Base-by-base conservation (phyloP, 2,797 vertebrate genomes). In the Notolabrus celidotus region DNA sequence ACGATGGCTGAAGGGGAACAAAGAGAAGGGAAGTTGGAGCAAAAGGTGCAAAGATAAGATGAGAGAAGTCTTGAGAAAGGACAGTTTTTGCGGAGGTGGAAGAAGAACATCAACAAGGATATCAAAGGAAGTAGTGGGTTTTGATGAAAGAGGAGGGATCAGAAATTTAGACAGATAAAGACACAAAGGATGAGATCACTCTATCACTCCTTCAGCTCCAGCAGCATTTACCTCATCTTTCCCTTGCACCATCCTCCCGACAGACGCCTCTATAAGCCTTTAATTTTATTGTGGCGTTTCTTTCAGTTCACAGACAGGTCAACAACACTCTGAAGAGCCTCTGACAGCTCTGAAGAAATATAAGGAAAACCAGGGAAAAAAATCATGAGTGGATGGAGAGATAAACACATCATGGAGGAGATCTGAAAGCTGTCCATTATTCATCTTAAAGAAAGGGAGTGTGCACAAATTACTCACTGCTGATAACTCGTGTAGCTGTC, bases 11-110 rank as follows among this genome's bases (percentile, higher is more conserved):
- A 25, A 53, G 39, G 23, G 33, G 46, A 12, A 25, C n/a, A 39
- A 57, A 65, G 42, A 47, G 61, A 74, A 25, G 65, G 66, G 56
- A 66, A 64, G 65, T 55, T 15, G 5, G 52, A 45, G 22, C 27
- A n/a, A 31, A 74, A 70, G 46, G 61, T 55, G 42, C 53, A 29
- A 63, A 69, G 61, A 83, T 85, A 41, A 74, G 75, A 80, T 41
- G 25, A 14, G 19, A 54, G 49, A 54, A 50, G 42, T 1, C 10
- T n/a, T 3, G 14, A 25, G 59, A 68, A 70, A 46, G 29, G n/a
- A 4, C 25, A 33, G 20, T 56, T 39, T 68, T 66, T 54, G 54
- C 2, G 15, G 54, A 58, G 10, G 22, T 60, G 49, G 53, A 73
- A 76, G 46, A 41, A 55, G 46, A 43, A 34, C 41, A 15, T 56